Conservation (phyloP, 2,797 vertebrate genomes). For the Ctenopoma multispine region DNA sequence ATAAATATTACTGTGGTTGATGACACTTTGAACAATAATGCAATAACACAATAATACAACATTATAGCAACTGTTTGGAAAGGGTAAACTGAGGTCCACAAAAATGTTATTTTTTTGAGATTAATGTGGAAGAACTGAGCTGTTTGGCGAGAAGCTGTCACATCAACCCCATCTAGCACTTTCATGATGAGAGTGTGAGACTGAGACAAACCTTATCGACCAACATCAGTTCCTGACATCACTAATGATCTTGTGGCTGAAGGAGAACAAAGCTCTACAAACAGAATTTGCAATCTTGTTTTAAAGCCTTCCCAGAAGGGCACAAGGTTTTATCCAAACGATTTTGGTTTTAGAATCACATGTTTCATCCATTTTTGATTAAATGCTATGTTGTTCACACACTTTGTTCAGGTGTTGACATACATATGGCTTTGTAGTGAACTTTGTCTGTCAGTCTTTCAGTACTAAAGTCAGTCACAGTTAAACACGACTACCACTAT, state of each 20-base stretch:
- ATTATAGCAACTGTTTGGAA: background rate
- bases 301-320: constrained; percentile 10
- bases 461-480: background rate
- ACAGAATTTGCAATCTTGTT: constrained; percentile 1
- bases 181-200: constrained; percentile 8
- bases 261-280: constrained; percentile 23
- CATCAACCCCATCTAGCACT: background rate
- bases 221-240: constrained; percentile 22
- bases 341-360: background rate
- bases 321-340: background rate
- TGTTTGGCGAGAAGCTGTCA: background rate
- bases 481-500: background rate
- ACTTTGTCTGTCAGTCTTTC: background rate
- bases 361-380: background rate
- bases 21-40: constrained; percentile 1
- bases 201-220: constrained; percentile 27
- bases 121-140: too few species aligned
- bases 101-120: too few species aligned
- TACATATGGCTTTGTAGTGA: background rate
- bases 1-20: constrained; percentile 8
- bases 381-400: background rate
- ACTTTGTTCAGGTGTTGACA: background rate
- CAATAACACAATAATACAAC: too few species aligned
- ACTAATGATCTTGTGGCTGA: constrained; percentile 32
- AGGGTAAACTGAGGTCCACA: too few species aligned